Evolutionary conservation across 2,113 vertebrate genomes (phyloP).

Genomic region (Synchiropus splendidus): DNA sequence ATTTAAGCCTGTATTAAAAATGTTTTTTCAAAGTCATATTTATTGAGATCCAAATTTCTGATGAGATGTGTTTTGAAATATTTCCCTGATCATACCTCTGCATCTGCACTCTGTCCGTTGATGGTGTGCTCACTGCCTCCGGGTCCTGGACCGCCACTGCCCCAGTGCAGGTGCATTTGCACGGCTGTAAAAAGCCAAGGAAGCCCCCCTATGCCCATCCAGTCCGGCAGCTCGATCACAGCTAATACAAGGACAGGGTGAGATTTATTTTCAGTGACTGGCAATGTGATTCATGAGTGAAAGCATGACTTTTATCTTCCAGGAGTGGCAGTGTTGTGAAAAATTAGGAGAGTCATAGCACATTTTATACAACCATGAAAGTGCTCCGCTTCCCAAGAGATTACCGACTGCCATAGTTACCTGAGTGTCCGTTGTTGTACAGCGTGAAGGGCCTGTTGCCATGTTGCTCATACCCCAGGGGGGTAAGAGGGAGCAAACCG

Average conservation of each 20-base stretch:
- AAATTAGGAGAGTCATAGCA: no score
- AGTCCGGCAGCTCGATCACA: slow-evolving; percentile 69
- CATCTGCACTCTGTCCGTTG: slow-evolving; percentile 66
- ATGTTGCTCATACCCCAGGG: slow-evolving; percentile 66
- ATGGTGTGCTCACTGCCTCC: slow-evolving; percentile 80
- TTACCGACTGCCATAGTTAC: slow-evolving; percentile 52
- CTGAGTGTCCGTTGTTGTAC: slow-evolving; percentile 83
- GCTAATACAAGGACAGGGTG: slow-evolving; percentile 49
- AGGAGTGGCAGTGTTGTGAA: no score
- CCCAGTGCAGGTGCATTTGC: slow-evolving; percentile 91
- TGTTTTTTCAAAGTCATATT: no score
- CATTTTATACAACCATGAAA: not conserved
- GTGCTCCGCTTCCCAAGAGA: slow-evolving; percentile 2
- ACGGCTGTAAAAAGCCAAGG: slow-evolving; percentile 67
- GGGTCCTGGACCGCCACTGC: slow-evolving; percentile 49
- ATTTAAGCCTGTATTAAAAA: no score
- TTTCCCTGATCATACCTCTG: slow-evolving; percentile 71
- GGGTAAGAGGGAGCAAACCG: slow-evolving; percentile 57
- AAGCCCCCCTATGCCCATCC: slow-evolving; percentile 73
- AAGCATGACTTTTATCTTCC: no score
- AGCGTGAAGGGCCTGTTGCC: slow-evolving; percentile 59
- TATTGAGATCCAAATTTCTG: no score
- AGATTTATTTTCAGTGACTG: not conserved
- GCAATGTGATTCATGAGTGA: not conserved
- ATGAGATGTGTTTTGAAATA: no score